Base-by-base conservation (phyloP, 1,140 invertebrate genomes). In the Eumaeus atala region DNA sequence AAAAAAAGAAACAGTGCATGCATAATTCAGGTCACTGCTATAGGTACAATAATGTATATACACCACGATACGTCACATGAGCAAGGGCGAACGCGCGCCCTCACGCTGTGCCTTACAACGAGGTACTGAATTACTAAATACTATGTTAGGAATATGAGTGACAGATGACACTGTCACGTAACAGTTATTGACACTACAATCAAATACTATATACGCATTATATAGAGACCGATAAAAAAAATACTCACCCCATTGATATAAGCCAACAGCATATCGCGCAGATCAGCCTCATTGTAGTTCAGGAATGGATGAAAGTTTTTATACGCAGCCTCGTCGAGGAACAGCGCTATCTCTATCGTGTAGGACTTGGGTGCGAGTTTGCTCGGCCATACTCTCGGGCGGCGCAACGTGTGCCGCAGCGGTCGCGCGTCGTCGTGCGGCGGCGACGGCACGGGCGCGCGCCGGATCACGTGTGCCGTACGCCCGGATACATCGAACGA, bases 321-420 rank as follows among this genome's bases (percentile, higher is more conserved):
- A 62, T 93, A 93, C 0, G 88, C 93, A 3, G 92, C 88, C 69
- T 92, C 91, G 63, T 94, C 93, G 53, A 94, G 90, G 74, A 94
- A 94, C n/a, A 94, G 68, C 0, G 92, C 92, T 17, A 93, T 66
- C 70, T 94, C 92, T 21, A 93, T 77, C 0, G 89, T 91, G 50
- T 90, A 87, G 12, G 72, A 78, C 16, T 80, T 64, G 9, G 87
- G 77, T 5, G 66, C 74, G 37, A 73, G 79, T 52, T 79, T 77
- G 51, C 69, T 53, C 7, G 71, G 69, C 56, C 67, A 63, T 36
- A 73, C 58, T 9, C 77, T 72, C 10, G 72, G 75, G 9, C 64
- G 64, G 1, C 71, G 71, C 16, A 59, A 53, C n/a, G 53, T 58
- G 38, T 66, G 68, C 3, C 76, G 68, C 38, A 85, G 62, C 9